Conservation (phyloP, 2,113 vertebrate species). For the Nothobranchius kuhntae region DNA sequence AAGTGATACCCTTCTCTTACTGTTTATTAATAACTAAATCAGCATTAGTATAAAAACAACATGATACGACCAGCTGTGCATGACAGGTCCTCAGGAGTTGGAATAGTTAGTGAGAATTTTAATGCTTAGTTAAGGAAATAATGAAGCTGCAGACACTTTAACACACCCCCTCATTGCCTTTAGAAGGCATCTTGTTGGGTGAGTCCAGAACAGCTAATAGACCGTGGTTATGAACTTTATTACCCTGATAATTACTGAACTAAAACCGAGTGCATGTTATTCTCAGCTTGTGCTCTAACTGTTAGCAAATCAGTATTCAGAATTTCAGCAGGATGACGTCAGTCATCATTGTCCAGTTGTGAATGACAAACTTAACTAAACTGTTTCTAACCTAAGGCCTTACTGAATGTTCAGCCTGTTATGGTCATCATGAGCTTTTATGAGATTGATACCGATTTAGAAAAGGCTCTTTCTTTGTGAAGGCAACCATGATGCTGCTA, state of each 20-base stretch:
- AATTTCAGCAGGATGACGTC: neutral
- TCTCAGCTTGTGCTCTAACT: slow-evolving; percentile 8
- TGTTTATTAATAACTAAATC: slow-evolving; percentile 72
- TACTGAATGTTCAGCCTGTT: too few species aligned
- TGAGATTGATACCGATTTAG: too few species aligned
- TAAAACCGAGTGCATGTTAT: slow-evolving; percentile 3
- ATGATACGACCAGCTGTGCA: slow-evolving; percentile 19
- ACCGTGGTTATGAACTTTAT: slow-evolving; percentile 11
- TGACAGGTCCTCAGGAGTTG: slow-evolving; percentile 26
- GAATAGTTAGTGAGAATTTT: slow-evolving; percentile 18
- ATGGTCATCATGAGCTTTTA: too few species aligned
- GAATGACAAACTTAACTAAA: too few species aligned
- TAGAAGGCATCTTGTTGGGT: slow-evolving; percentile 11
- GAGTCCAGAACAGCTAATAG: slow-evolving; percentile 15
- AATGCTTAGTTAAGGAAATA: neutral
- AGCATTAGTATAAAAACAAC: slow-evolving; percentile 43
- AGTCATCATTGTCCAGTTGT: too few species aligned
- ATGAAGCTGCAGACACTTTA: slow-evolving; percentile 12
- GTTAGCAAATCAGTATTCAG: neutral
- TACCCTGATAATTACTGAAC: neutral
- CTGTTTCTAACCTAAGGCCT: too few species aligned
- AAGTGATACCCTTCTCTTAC: slow-evolving; percentile 54
- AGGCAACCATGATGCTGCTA: too few species aligned
- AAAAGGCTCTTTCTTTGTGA: too few species aligned
- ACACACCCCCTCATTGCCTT: slow-evolving; percentile 23